phyloP scores from a whole-genome alignment of 2,113 vertebrate genomes.

The Myotis yumanensis region DNA sequence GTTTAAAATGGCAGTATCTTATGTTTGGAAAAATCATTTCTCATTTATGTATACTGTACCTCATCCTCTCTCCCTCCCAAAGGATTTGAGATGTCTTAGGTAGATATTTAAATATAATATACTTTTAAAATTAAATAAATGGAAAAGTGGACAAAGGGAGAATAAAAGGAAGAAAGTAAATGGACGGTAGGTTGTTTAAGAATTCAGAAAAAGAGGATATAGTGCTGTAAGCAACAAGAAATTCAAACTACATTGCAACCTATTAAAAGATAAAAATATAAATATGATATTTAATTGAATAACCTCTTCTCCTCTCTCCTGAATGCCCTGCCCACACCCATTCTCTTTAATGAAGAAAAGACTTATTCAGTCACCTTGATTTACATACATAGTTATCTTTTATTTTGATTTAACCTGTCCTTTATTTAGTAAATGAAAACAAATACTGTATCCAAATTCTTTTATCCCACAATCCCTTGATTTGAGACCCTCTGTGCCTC shows the following conservation, averaged over 20 bases:
- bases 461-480: neutral
- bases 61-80: neutral
- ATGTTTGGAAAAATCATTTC: neutral
- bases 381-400: neutral
- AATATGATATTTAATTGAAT: neutral
- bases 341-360: neutral
- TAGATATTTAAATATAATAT: neutral
- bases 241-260: neutral
- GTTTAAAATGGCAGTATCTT: constrained; percentile 5
- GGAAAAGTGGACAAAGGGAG: neutral
- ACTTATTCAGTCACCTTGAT: neutral
- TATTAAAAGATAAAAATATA: neutral
- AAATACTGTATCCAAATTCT: neutral
- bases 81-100: neutral
- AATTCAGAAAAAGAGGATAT: neutral
- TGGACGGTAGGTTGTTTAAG: neutral
- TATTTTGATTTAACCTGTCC: neutral
- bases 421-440: constrained; percentile 5
- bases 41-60: neutral
- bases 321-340: neutral
- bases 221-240: neutral
- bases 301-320: neutral
- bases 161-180: neutral
- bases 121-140: neutral
- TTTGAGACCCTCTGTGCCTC: neutral